Evolutionary conservation across 1,140 invertebrate genomes (phyloP).

Genomic region (Streblospio benedicti): DNA sequence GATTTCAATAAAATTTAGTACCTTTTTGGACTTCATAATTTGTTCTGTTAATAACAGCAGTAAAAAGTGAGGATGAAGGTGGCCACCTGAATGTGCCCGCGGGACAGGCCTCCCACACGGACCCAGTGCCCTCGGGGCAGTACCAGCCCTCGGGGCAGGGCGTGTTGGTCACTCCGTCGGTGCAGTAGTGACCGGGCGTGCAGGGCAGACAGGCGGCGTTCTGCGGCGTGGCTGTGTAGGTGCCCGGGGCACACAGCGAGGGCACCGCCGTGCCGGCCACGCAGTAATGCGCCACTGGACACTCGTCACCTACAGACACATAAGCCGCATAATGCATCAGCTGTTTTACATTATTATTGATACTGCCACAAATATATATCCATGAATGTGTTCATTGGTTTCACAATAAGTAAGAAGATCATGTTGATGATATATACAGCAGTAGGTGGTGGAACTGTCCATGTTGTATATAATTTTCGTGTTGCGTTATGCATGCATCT

Average conservation of each 20-base stretch:
- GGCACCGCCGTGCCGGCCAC: conserved; percentile 27
- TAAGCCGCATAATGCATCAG: too few species aligned
- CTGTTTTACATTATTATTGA: conserved; percentile 28
- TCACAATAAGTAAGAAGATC: too few species aligned
- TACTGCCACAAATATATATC: too few species aligned
- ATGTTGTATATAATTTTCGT: too few species aligned
- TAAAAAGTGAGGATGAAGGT: not conserved
- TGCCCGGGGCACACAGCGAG: conserved; percentile 32
- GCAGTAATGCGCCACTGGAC: conserved; percentile 33
- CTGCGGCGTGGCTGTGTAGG: conserved; percentile 26
- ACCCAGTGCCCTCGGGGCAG: conserved; percentile 35
- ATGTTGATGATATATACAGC: too few species aligned
- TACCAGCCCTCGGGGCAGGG: conserved; percentile 36
- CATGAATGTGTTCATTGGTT: too few species aligned
- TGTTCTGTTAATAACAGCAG: not conserved
- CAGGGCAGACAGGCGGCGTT: conserved; percentile 28
- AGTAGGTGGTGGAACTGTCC: too few species aligned
- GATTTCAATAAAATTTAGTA: too few species aligned
- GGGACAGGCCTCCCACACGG: conserved; percentile 35
- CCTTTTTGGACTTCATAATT: too few species aligned
- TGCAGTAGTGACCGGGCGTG: conserved; percentile 34
- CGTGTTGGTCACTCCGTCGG: conserved; percentile 27
- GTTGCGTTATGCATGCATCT: too few species aligned
- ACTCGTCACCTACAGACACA: too few species aligned
- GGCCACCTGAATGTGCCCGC: conserved; percentile 31